Percentiles rank a stretch among this genome's conserved stretches.
Conservation (phyloP, 2,113 vertebrate genomes). For the Apodemus speciosus region DNA sequence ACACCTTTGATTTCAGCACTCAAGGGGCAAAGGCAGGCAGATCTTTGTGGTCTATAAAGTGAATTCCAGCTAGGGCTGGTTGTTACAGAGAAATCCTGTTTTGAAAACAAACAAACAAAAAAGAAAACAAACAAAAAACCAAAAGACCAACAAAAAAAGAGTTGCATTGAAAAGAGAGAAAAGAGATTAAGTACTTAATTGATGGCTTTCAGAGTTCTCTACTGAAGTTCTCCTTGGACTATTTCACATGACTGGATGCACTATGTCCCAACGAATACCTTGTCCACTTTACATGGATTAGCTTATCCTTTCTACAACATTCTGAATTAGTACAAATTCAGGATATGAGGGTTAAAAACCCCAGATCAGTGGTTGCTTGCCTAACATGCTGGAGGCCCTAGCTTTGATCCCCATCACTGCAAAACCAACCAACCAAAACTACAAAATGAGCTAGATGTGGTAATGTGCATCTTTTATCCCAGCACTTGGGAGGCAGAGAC, state of each 20-base stretch:
- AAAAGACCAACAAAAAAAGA: background rate
- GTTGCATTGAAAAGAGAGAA: background rate
- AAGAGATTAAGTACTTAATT: slow-evolving; percentile 31
- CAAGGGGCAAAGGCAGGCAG: background rate
- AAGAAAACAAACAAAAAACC: background rate
- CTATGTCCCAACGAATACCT: slow-evolving; percentile 8
- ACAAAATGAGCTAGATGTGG: background rate
- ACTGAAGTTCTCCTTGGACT: slow-evolving; percentile 25
- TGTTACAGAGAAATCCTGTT: background rate
- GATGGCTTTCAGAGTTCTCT: slow-evolving; percentile 43
- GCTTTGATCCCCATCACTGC: background rate
- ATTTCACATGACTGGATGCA: slow-evolving; percentile 30
- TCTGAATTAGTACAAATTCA: slow-evolving; percentile 44
- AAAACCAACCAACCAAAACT: background rate
- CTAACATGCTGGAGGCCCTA: background rate
- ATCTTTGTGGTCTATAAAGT: background rate
- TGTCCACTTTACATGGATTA: background rate
- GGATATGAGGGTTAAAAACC: slow-evolving; percentile 23
- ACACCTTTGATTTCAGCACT: background rate
- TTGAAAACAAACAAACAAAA: background rate
- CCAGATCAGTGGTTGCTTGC: background rate
- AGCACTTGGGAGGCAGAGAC: background rate
- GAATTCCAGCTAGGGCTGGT: background rate
- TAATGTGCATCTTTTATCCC: background rate
- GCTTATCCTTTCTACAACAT: slow-evolving; percentile 33